phyloP scores from a whole-genome alignment of 1,140 invertebrate genomes.

The Araneus ventricosus region DNA sequence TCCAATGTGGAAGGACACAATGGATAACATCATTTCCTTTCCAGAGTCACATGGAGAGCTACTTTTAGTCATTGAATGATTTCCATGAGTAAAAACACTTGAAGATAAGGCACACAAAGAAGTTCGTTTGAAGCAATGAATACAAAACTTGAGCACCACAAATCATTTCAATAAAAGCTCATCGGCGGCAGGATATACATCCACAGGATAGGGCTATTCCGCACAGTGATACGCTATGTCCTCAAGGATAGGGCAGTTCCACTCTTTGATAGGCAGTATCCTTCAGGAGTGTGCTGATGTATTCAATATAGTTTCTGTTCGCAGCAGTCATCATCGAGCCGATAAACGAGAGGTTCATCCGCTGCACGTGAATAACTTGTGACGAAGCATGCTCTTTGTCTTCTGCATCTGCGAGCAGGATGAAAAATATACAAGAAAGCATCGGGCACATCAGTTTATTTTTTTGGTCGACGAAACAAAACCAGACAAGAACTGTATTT shows the following conservation, averaged over 20 bases:
- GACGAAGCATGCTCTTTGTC: neutral
- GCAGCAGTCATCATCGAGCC: neutral
- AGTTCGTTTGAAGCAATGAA: constrained; percentile 66
- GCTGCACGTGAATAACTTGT: neutral
- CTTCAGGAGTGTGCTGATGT: constrained; percentile 3
- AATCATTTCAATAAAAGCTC: constrained; percentile 74
- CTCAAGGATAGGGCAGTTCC: neutral
- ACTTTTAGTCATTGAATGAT: constrained; percentile 33
- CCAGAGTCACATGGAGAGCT: constrained; percentile 4
- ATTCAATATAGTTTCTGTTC: neutral
- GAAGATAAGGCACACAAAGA: constrained; percentile 74
- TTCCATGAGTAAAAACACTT: constrained; percentile 69
- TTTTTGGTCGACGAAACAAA: neutral
- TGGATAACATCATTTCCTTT: neutral
- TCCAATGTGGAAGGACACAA: constrained; percentile 11
- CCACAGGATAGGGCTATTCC: constrained; percentile 60
- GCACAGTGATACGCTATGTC: constrained; percentile 30
- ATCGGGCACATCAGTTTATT: neutral
- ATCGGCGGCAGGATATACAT: constrained; percentile 72
- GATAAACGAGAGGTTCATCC: neutral
- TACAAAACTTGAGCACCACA: constrained; percentile 75
- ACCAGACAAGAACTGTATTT: neutral
- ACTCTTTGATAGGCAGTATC: constrained; percentile 14
- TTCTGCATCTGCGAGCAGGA: neutral
- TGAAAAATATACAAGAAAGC: constrained; percentile 49